Evolutionary conservation across 2,888 invertebrate genomes (phyloP).

Genomic region (Orchesellides sinensis): DNA sequence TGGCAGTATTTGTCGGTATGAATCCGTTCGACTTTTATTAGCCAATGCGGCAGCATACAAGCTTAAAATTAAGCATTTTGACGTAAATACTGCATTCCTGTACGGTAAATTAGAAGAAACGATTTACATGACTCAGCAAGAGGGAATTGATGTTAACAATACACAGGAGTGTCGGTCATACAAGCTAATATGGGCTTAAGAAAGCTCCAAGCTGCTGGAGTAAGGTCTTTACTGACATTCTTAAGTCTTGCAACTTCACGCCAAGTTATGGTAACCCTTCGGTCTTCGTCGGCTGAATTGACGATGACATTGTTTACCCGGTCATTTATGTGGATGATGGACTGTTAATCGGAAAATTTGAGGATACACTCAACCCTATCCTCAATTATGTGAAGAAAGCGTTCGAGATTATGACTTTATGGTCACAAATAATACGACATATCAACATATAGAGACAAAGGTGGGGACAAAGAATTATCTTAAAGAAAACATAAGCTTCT

Average conservation of each 20-base stretch:
- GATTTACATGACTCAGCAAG: slow-evolving; percentile 61
- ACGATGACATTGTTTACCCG: not conserved
- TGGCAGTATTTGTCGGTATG: slow-evolving; percentile 46
- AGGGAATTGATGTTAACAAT: slow-evolving; percentile 48
- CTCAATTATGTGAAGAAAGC: too few species aligned
- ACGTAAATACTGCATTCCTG: slow-evolving; percentile 55
- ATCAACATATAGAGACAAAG: too few species aligned
- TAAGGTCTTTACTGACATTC: slow-evolving; percentile 37
- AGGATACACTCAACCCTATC: too few species aligned
- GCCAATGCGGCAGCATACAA: slow-evolving; percentile 37
- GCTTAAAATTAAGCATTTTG: slow-evolving; percentile 24
- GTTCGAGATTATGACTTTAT: too few species aligned
- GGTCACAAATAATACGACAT: too few species aligned
- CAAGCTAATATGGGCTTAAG: slow-evolving; percentile 69
- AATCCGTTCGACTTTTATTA: slow-evolving; percentile 26
- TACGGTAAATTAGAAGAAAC: slow-evolving; percentile 42
- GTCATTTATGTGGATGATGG: slow-evolving; percentile 6
- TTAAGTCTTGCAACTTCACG: slow-evolving; percentile 41
- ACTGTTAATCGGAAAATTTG: too few species aligned
- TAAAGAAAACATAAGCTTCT: too few species aligned
- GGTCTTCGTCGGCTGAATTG: slow-evolving; percentile 23
- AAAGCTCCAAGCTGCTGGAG: slow-evolving; percentile 71
- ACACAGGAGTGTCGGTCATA: slow-evolving; percentile 54
- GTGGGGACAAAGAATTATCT: too few species aligned
- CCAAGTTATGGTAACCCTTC: slow-evolving; percentile 52